These are phyloP conservation scores for Nebria brevicollis DNA, from an alignment of 2,888 invertebrate genomes.

Conservation along the genomic window DNA sequence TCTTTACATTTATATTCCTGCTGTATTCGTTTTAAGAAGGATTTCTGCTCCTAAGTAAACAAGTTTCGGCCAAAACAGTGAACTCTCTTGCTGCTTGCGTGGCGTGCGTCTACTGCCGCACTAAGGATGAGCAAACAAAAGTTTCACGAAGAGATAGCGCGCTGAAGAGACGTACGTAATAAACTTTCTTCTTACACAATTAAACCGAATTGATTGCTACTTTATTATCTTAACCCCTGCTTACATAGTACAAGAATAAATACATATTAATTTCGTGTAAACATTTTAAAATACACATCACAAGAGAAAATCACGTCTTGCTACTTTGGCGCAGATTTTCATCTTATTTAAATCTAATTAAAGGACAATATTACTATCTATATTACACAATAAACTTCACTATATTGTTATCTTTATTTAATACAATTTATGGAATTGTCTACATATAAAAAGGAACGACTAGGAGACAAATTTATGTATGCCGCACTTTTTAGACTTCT, in stretches of 20 bases:
- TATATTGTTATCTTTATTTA: not conserved
- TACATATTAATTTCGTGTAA: not conserved
- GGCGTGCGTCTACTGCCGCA: not conserved
- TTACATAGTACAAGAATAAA: not conserved
- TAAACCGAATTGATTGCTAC: not conserved
- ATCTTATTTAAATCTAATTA: too few relatives aligned
- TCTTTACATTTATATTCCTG: not conserved
- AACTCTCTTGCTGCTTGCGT: not conserved
- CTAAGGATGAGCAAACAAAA: not conserved
- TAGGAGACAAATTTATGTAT: not conserved
- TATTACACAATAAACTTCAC: too few relatives aligned
- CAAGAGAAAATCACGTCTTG: too few relatives aligned
- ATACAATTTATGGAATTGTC: not conserved
- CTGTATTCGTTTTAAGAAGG: not conserved
- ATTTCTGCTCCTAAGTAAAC: not conserved
- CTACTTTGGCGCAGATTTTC: too few relatives aligned
- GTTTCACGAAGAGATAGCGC: not conserved
- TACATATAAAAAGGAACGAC: not conserved
- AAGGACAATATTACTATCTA: too few relatives aligned
- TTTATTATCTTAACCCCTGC: not conserved
- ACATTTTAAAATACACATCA: not conserved
- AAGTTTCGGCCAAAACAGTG: not conserved
- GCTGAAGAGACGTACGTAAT: not conserved
- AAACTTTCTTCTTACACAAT: slow-evolving; percentile 1
- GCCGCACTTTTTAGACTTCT: not conserved